Base-by-base conservation (phyloP, 2,888 invertebrate species). In the Agriopis marginaria region DNA sequence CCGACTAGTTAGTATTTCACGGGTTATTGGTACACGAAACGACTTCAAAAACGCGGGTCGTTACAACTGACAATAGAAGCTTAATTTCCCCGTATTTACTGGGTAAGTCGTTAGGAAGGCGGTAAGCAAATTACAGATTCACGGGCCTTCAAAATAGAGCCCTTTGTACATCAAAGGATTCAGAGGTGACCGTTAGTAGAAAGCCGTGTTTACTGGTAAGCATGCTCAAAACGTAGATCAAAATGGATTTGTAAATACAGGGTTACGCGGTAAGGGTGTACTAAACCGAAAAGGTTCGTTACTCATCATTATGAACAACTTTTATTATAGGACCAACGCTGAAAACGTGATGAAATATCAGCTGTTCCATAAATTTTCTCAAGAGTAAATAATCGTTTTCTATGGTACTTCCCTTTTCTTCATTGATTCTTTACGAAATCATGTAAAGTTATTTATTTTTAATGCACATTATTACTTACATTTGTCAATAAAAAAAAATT, bases 91-190 rank as follows among this genome's bases (percentile, higher is more conserved):
- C 49, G 60, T 68, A 23, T 23, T 23, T 23, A 23, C 17, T 23
- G 17, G 17, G 17, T 73, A 71, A 75, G 74, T 72, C 54, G 69
- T 73, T 73, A 74, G 62, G 44, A 56, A 54, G 17, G 58, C 67
- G 63, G 59, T 64, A 60, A 55, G 70, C 54, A 68, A 73, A 71
- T 76, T 70, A 76, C 71, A 53, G 49, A 66, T 69, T 72, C 68
- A 71, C 17, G 17, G 17, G 17, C 17, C 17, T 23, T 23, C 17
- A 23, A 23, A 23, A 23, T 23, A 23, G 17, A 23, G 17, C 17
- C 17, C 17, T 23, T 72, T 69, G 65, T 72, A 68, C 10, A 17
- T n/a, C 4, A 14, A 10, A n/a, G n/a, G 54, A 65, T 66, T 66
- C 45, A 39, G 58, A 55, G 54, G 32, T 42, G 53, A 47, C 61